phyloP scores from a whole-genome alignment of 2,888 invertebrate species.

The Cynaeus angustus region DNA sequence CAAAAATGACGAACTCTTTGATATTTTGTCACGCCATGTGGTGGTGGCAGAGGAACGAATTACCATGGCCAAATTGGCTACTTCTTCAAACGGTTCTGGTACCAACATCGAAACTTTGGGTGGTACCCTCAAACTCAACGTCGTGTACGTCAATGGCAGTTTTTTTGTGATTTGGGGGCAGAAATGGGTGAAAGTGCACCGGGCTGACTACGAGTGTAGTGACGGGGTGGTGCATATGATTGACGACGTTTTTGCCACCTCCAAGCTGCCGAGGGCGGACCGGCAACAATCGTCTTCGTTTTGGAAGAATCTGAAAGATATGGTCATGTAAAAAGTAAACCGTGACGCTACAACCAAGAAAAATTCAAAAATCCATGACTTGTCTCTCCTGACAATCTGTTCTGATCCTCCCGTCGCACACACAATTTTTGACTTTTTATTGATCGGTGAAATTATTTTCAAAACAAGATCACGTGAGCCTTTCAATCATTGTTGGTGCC shows the following conservation, averaged over 20 bases:
- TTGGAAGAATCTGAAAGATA: slow-evolving; percentile 35
- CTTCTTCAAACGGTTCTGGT: slow-evolving; percentile 51
- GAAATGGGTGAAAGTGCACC: slow-evolving; percentile 84
- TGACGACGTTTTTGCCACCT: slow-evolving; percentile 73
- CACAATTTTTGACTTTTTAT: too few relatives aligned
- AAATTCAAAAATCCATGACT: too few relatives aligned
- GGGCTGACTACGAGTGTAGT: slow-evolving; percentile 94
- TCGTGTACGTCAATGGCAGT: slow-evolving; percentile 55
- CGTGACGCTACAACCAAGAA: too few relatives aligned
- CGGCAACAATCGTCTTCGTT: slow-evolving; percentile 6
- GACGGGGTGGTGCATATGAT: slow-evolving; percentile 96
- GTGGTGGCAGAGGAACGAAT: slow-evolving; percentile 80
- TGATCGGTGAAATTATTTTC: too few relatives aligned
- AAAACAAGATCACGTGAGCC: not conserved
- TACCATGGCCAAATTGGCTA: slow-evolving; percentile 81
- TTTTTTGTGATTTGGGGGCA: slow-evolving; percentile 70
- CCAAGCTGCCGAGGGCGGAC: not conserved
- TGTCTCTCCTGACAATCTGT: too few relatives aligned
- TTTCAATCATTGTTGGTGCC: slow-evolving; percentile 5
- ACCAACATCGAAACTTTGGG: slow-evolving; percentile 56
- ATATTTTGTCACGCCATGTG: slow-evolving; percentile 90
- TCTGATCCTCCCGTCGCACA: too few relatives aligned
- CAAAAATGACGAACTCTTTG: slow-evolving; percentile 75
- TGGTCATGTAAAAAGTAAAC: slow-evolving; percentile 12
- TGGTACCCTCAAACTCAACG: slow-evolving; percentile 58